These are phyloP conservation scores for Hermaeophaga mercurialis DNA, from an alignment of 2,888 invertebrate genomes.

Conservation along the genomic window DNA sequence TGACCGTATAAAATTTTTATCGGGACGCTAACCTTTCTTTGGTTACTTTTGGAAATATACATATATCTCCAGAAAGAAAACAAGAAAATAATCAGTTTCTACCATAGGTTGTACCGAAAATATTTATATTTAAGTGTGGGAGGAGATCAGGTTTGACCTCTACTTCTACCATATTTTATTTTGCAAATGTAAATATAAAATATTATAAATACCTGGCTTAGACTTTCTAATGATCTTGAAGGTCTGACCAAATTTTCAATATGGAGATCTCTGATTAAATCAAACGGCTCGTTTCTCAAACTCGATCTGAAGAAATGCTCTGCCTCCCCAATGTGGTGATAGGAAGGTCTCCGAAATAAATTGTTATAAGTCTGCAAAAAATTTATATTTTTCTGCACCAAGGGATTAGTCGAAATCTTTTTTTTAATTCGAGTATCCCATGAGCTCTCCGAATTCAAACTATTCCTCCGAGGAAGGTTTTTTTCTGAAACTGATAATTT, in stretches of 20 bases:
- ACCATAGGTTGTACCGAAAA: too few relatives aligned
- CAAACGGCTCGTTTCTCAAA: slow-evolving; percentile 50
- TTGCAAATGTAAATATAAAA: too few relatives aligned
- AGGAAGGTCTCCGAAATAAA: slow-evolving; percentile 39
- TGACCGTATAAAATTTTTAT: too few relatives aligned
- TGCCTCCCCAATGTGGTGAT: slow-evolving; percentile 47
- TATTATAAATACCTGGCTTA: slow-evolving; percentile 24
- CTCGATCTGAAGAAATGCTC: slow-evolving; percentile 50
- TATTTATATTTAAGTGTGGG: too few relatives aligned
- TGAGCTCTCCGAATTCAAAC: slow-evolving; percentile 30
- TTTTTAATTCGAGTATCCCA: slow-evolving; percentile 33
- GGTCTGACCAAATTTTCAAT: slow-evolving; percentile 26
- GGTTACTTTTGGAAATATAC: too few relatives aligned
- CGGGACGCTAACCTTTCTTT: too few relatives aligned
- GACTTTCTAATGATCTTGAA: slow-evolving; percentile 24
- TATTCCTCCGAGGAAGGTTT: slow-evolving; percentile 27
- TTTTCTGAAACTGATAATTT: slow-evolving; percentile 45
- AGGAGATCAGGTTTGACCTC: too few relatives aligned
- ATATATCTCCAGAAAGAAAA: too few relatives aligned
- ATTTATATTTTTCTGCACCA: slow-evolving; percentile 42
- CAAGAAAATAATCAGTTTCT: too few relatives aligned
- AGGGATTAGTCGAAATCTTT: slow-evolving; percentile 39
- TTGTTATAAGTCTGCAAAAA: slow-evolving; percentile 43
- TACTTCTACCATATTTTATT: too few relatives aligned
- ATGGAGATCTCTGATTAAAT: slow-evolving; percentile 42